Base-by-base conservation (phyloP, 2,797 vertebrate genomes). In the Phalanger gymnotis region DNA sequence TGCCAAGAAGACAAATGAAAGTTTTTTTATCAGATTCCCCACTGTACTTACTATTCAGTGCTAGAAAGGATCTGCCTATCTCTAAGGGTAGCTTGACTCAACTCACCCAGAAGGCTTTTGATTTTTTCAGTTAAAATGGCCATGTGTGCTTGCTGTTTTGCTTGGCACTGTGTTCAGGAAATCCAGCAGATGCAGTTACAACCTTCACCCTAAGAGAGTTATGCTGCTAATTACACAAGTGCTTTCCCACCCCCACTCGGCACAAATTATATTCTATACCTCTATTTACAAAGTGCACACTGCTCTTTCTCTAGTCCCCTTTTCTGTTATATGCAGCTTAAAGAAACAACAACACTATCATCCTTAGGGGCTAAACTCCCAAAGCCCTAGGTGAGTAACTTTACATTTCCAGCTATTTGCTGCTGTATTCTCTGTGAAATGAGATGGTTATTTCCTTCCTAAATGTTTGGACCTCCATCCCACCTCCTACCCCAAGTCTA, bases 231-330 rank as follows among this genome's bases (percentile, higher is more conserved):
- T 53, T 73, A 54, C 27, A 40, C 30, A 91, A 55, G 28, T 66
- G 5, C 7, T 94, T 87, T 96, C 91, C 53, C 57, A 12, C 87
- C 55, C 7, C 40, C 19, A 4, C 53, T 54, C 55, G 90, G 81
- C 94, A 97, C 54, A 92, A 81, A 34, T 66, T 90, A 91, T 61
- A 91, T 90, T 81, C 92, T 16, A 57, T 91, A 94, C 53, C 58
- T 91, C 94, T 95, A 94, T 61, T 40, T 97, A 90, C 58, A 93
- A 95, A 95, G 53, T 87, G 96, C 2, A 89, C 0, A 3, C 40
- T 81, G 22, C 6, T 81, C 1, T 81, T 81, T 81, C 66, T 81
- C n/a, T 81, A 40, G 40, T 25, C 2, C 2, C 73, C 40, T 40
- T 40, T 40, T 40, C 40, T 81, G 73, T 47, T 47, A 47, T 81